Percentiles rank a stretch among this genome's conserved stretches.
phyloP scores from a whole-genome alignment of 1,140 invertebrate genomes.

The Panulirus ornatus region DNA sequence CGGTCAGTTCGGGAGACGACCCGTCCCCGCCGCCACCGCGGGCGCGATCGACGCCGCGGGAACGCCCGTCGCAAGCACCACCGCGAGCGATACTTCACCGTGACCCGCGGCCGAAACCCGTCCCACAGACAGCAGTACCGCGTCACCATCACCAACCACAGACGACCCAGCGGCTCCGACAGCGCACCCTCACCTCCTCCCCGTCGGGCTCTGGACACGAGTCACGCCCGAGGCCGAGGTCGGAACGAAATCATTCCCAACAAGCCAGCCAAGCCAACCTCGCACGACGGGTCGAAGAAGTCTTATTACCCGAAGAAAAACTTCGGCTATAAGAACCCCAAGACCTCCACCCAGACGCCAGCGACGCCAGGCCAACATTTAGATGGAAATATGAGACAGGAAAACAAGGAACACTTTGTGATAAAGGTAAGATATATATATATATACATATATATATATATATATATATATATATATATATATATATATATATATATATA shows the following conservation, averaged over 20 bases:
- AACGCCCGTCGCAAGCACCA: background rate
- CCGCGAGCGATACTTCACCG: background rate
- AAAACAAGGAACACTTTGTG: conserved; percentile 28
- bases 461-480: conserved; percentile 10
- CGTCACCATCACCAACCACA: background rate
- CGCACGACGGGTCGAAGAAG: background rate
- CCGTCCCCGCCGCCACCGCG: background rate
- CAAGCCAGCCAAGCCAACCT: conserved; percentile 20
- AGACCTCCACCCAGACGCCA: background rate
- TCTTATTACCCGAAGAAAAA: conserved; percentile 1
- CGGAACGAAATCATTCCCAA: conserved; percentile 43
- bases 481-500: conserved; percentile 12
- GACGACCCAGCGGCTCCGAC: too few species aligned
- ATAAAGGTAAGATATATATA: conserved; percentile 18
- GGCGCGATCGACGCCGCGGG: too few species aligned
- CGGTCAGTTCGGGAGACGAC: background rate
- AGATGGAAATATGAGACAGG: background rate
- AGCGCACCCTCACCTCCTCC: background rate
- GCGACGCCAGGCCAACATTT: background rate
- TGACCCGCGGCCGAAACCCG: background rate
- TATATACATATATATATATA: background rate
- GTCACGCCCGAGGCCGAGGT: background rate
- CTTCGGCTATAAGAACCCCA: conserved; percentile 8
- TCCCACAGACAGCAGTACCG: background rate
- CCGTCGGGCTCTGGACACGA: background rate